phyloP scores from a whole-genome alignment of 2,113 vertebrate genomes.

The Chlorocebus sabaeus region DNA sequence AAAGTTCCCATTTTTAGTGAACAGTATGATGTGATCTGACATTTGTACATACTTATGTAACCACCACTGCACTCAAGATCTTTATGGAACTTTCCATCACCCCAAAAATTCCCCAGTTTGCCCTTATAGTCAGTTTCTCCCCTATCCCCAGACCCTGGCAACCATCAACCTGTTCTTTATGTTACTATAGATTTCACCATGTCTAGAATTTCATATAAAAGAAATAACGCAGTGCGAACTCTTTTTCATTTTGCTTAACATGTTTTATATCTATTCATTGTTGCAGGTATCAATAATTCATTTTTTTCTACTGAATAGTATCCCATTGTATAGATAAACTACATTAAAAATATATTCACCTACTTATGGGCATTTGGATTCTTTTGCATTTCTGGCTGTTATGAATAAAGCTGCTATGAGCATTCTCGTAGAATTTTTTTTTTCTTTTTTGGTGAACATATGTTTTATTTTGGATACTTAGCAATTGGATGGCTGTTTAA shows the following conservation, averaged over 20 bases:
- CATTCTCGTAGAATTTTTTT: neutral
- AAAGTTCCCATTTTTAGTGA: neutral
- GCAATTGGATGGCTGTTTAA: neutral
- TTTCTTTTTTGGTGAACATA: neutral
- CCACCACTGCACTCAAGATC: rapidly evolving
- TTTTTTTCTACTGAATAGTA: neutral
- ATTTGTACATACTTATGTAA: neutral
- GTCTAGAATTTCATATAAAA: neutral
- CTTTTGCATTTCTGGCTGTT: neutral
- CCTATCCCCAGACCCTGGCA: neutral
- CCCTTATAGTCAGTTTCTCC: neutral
- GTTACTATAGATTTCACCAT: neutral
- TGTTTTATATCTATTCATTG: neutral
- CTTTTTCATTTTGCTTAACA: neutral
- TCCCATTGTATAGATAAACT: neutral
- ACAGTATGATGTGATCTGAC: neutral
- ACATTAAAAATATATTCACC: neutral
- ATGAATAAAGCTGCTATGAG: neutral
- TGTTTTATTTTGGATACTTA: neutral
- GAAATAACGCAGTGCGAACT: neutral
- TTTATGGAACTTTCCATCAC: neutral
- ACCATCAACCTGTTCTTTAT: neutral
- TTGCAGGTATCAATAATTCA: neutral
- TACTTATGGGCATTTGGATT: neutral
- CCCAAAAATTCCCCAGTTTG: neutral